Base-by-base conservation (phyloP, 2,797 vertebrate species). In the Micrastur ruficollis region DNA sequence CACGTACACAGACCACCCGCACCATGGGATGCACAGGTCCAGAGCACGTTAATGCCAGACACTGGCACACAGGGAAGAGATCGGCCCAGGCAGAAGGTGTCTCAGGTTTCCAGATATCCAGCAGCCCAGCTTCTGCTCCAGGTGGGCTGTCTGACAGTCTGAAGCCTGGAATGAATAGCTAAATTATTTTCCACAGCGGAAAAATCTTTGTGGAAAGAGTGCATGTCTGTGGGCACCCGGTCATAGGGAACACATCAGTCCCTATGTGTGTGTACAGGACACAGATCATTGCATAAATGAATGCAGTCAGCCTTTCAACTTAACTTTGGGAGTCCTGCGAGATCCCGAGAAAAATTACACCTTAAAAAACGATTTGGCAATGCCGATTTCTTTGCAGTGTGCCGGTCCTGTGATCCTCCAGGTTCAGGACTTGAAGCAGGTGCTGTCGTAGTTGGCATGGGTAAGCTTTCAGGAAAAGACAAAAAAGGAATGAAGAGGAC, bases 381-480 rank as follows among this genome's bases (percentile, higher is more conserved):
- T 44, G 18, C 31, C 7, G 58, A 1, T 85, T 56, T 31, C 74
- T 90, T 59, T 70, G 27, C 34, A 20, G 1, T 13, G 22, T 47
- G 61, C 12, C 6, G 3, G 8, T 90, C 32, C 56, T 47, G 0
- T 47, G 67, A 16, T 12, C 40, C 19, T 47, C 18, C 47, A 74
- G 44, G 20, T 20, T 55, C 8, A 19, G 49, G 25, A 15, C 20
- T 59, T 29, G 53, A 50, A 8, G 11, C 25, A 14, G 47, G 20
- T n/a, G 18, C 26, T 81, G 2, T 34, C 31, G 65, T 27, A 27
- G 12, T 19, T 90, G 70, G 6, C 1, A 0, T 0, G 0, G 13
- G 16, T 61, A 68, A 82, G 44, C 34, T 73, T 63, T 38, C 29
- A 67, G 61, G 26, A 40, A 94, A 78, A 66, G 29, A 21, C 36